Base-by-base conservation (phyloP, 2,113 vertebrate species). In the Amphilophus citrinellus region DNA sequence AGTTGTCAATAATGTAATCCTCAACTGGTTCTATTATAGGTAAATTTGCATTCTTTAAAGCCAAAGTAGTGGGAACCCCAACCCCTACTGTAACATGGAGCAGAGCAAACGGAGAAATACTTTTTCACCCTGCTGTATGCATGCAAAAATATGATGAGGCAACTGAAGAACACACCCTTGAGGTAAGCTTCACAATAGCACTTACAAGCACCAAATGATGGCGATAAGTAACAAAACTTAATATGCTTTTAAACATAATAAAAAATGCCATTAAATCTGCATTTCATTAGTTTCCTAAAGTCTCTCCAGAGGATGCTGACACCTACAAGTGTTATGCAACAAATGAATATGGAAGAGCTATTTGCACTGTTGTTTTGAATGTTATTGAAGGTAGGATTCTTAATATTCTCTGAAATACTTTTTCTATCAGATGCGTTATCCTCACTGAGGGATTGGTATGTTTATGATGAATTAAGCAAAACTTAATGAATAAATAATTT, bases 341-440 rank as follows among this genome's bases (percentile, higher is more conserved):
- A 42, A 99, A 99, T 82, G 87, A 93, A 8, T 97, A 96, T 0
- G 98, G 98, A 76, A 96, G 96, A 86, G 98, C 97, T 13, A 1
- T 94, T 0, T 98, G 97, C 90, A 93, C 96, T 1, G 96, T 88
- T 1, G 88, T 96, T 42, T 95, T 99, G 79, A 97, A 97, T 22
- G 88, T 99, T 66, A 95, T 98, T 58, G 94, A 95, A 93, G 97
- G 98, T 98, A 94, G 53, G 94, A 80, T 37, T 22, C 20, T 20
- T 13, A 84, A 27, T 14, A 10, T 14, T 73, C 8, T 57, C 35
- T 66, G 10, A 47, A 61, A 22, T 15, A 60, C 4, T 61, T 3
- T 22, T 7, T 63, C 2, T 76, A 5, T 75, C 15, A 27, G 61
- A 20, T 85, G 4, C 53, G 5, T 60, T 47, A 24, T 30, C 8